Base-by-base conservation (phyloP, 2,113 vertebrate species). In the Phasianus colchicus region DNA sequence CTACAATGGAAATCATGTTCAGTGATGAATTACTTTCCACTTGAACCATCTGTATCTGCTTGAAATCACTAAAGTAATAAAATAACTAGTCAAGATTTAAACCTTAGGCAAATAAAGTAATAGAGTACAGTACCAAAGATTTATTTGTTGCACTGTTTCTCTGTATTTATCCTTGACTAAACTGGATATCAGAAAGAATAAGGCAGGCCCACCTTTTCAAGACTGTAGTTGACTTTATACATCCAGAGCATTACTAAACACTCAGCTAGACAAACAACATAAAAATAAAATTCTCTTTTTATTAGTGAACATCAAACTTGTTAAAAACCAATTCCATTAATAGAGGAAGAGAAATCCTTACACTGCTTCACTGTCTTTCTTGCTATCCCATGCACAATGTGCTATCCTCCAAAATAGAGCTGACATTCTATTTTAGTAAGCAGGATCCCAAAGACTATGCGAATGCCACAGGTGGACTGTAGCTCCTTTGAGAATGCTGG, bases 401-500 rank as follows among this genome's bases (percentile, higher is more conserved):
- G 57, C 14, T 43, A 25, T n/a, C 15, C 15, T 36, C 22, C 65
- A 43, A 14, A 43, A 80, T 1, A 83, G 10, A 16, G 11, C 8
- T 88, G 8, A 5, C 21, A 9, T 6, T 57, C 16, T 85, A 29
- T 22, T 87, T 79, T 32, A 65, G 4, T 27, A 80, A 36, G 57
- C 42, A 87, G n/a, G 54, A 88, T 65, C 60, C n/a, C 48, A 63
- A 70, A 58, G 20, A 43, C 18, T n/a, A 21, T 0, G 1, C 7
- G 32, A 22, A 12, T 63, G 50, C 3, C 30, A 30, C 13, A 63
- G 22, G 21, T 36, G 20, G 16, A 29, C 6, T 61, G 25, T 11
- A 50, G 11, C 6, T 63, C 45, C 30, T 71, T 73, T 0, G 0
- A 21, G 24, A n/a, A 3, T 4, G 3, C 22, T 61, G 25, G 4